Base-by-base conservation (phyloP, 2,888 invertebrate genomes). In the Papilio protenor region DNA sequence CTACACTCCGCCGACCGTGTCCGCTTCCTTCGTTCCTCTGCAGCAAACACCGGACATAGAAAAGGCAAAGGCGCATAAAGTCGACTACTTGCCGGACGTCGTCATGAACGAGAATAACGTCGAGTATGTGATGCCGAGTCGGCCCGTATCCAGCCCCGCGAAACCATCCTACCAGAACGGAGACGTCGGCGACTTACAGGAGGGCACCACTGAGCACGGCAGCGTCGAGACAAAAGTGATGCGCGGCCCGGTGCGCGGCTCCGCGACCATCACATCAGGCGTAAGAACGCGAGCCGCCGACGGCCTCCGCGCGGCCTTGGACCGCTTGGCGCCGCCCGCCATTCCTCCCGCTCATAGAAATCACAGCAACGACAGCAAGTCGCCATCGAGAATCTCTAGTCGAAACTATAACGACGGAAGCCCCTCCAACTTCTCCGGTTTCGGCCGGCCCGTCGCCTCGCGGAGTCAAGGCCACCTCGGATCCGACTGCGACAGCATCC, bases 191-290 rank as follows among this genome's bases (percentile, higher is more conserved):
- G 84, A 85, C 75, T 87, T 59, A 23, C 92, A 90, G 66, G 91
- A 92, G 40, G 92, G 91, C 79, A 88, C 95, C 57, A 95, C 95
- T 21, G 96, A 96, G 87, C 96, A 96, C 86, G 94, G 94, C 78
- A 96, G 97, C 80, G 96, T 96, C 40, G 96, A 96, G 79, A 95
- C 95, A 73, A 96, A 96, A 85, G 97, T 97, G n/a, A 97, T 97
- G 97, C 94, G 95, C 73, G 97, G 96, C 0, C 97, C 97, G 0
- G 96, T 96, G 79, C 95, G 96, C 79, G 97, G 97, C 85, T 96
- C 96, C 81, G 97, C 97, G 55, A 96, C 97, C 21, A 96, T 96
- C 23, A 93, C 95, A 71, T 88, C 94, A 11, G 96, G 96, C 73
- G 95, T 95, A 87, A 95, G 92, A 82, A 93, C 96, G 75, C 95